These are phyloP conservation scores for Lepidostoma basale DNA, from an alignment of 1,140 invertebrate species.

Conservation along the genomic window DNA sequence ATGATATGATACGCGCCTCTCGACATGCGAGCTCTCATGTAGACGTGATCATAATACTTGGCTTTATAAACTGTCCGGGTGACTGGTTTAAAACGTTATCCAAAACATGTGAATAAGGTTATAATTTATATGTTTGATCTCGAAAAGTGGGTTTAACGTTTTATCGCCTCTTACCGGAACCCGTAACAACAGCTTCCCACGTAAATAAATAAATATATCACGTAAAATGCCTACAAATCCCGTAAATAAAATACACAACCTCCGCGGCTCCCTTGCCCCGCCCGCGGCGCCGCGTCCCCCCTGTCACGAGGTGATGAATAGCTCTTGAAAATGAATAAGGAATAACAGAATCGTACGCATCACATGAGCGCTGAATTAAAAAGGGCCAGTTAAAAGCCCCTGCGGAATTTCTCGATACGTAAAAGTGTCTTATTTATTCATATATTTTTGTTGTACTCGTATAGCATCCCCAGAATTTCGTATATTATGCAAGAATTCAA, in stretches of 20 bases:
- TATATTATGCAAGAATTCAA: no score
- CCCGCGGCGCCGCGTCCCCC: neutral
- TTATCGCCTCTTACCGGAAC: constrained; percentile 1
- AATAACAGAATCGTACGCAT: neutral
- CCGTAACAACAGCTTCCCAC: neutral
- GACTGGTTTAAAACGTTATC: neutral
- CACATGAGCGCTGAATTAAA: no score
- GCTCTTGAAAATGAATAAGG: neutral
- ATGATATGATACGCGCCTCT: no score
- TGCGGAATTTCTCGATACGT: no score
- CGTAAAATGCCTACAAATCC: neutral
- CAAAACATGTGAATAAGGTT: neutral
- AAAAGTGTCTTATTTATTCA: no score
- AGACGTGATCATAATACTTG: no score
- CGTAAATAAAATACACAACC: constrained; percentile 3
- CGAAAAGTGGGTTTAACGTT: neutral
- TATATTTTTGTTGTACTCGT: no score
- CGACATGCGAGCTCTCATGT: no score
- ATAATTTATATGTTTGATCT: constrained; percentile 4
- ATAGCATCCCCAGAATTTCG: no score
- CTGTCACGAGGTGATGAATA: neutral
- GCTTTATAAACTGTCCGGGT: no score
- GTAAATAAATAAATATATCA: neutral
- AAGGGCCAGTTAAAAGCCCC: no score
- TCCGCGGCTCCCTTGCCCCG: no score